These are phyloP conservation scores for Cydia amplana DNA, from an alignment of 1,140 invertebrate genomes.

Conservation along the genomic window DNA sequence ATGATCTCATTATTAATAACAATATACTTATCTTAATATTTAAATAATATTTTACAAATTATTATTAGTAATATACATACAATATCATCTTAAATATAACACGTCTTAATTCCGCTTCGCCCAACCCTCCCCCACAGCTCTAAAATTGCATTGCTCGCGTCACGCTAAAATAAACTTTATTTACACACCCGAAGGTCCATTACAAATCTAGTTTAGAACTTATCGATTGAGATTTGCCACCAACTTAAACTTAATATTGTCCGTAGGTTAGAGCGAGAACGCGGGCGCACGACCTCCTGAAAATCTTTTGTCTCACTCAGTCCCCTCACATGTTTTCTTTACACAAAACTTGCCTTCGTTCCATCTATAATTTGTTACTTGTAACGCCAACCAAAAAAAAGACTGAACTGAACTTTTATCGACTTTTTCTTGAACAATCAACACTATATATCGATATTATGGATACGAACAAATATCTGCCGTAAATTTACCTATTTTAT, in stretches of 20 bases:
- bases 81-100: background rate
- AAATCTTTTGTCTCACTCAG: background rate
- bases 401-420: too few relatives aligned
- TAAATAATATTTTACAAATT: too few relatives aligned
- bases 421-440: too few relatives aligned
- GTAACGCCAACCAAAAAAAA: too few relatives aligned
- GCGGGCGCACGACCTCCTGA: background rate
- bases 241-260: conserved; percentile 33
- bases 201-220: conserved; percentile 26
- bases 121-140: background rate
- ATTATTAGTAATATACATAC: too few relatives aligned
- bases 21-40: too few relatives aligned
- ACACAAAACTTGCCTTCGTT: background rate
- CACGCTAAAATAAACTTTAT: conserved; percentile 22
- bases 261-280: conserved; percentile 1
- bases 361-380: background rate
- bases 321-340: background rate
- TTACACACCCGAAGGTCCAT: conserved; percentile 27
- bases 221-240: conserved; percentile 31
- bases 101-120: background rate
- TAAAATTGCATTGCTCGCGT: conserved; percentile 24
- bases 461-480: too few relatives aligned
- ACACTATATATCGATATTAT: too few relatives aligned
- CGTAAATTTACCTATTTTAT: too few relatives aligned
- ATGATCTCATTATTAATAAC: too few relatives aligned